phyloP scores from a whole-genome alignment of 1,140 invertebrate genomes.

The Parapsyche elsis region DNA sequence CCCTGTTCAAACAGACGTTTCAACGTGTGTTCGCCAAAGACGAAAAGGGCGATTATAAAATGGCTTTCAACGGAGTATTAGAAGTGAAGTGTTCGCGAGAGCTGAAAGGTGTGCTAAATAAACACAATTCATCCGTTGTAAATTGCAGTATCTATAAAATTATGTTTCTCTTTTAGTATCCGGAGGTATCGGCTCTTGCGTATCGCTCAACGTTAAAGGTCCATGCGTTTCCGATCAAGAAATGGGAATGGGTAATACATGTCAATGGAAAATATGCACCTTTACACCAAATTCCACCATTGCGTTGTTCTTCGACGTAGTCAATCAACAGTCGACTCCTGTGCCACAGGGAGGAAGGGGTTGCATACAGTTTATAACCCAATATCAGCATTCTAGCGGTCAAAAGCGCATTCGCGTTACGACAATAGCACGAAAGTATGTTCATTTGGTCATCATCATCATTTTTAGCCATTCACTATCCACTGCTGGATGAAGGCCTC shows the following conservation, averaged over 20 bases:
- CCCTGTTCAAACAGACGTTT: conserved; percentile 99
- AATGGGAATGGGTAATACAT: conserved; percentile 96
- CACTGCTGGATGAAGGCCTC: no score
- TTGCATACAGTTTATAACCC: conserved; percentile 98
- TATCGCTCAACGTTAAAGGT: conserved; percentile 91
- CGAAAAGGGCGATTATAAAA: conserved; percentile 91
- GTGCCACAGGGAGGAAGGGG: conserved; percentile 96
- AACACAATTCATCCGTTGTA: conserved; percentile 13
- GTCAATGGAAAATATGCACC: conserved; percentile 98
- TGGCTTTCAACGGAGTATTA: conserved; percentile 97
- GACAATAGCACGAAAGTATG: conserved; percentile 94
- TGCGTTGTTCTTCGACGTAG: conserved; percentile 97
- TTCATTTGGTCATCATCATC: conserved; percentile 50
- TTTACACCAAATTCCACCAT: conserved; percentile 93
- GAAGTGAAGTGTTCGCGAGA: conserved; percentile 95
- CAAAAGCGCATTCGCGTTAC: conserved; percentile 95
- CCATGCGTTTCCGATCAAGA: conserved; percentile 95
- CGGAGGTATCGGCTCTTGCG: conserved; percentile 96
- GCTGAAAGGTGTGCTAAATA: conserved; percentile 73
- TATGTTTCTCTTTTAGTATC: conserved; percentile 77
- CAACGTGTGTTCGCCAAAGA: conserved; percentile 97
- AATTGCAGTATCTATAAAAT: conserved; percentile 20
- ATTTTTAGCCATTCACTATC: no score
- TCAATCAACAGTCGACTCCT: conserved; percentile 95
- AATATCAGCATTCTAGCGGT: conserved; percentile 98